Evolutionary conservation across 2,113 vertebrate species (phyloP).

Genomic region (Paraplagusia blochii): DNA sequence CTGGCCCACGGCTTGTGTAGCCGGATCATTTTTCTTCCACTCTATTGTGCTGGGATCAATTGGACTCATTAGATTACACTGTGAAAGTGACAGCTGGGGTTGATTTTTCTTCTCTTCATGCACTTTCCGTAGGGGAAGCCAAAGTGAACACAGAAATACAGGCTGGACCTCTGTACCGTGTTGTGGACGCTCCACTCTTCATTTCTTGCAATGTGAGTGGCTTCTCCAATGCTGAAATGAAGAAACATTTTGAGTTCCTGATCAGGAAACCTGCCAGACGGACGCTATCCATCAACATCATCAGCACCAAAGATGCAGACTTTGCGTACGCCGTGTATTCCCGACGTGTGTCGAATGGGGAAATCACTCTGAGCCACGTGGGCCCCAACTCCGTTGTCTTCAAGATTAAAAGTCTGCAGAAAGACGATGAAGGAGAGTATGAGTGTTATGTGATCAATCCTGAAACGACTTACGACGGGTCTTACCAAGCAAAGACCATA

Average conservation of each 20-base stretch:
- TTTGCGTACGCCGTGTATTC: slow-evolving; percentile 60
- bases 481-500: slow-evolving; percentile 72
- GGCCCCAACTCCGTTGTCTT: slow-evolving; percentile 65
- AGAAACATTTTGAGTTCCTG: slow-evolving; percentile 76
- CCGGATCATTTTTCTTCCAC: too few relatives aligned
- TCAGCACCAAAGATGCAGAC: slow-evolving; percentile 46
- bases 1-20: too few relatives aligned
- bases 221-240: slow-evolving; percentile 5
- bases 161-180: slow-evolving; percentile 80
- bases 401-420: slow-evolving; percentile 66
- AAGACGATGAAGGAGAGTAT: slow-evolving; percentile 77
- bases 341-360: slow-evolving; percentile 25
- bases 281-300: slow-evolving; percentile 48
- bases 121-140: slow-evolving; percentile 38
- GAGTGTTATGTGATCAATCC: slow-evolving; percentile 80
- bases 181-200: slow-evolving; percentile 68
- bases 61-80: background rate
- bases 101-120: background rate
- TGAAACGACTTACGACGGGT: slow-evolving; percentile 59
- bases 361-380: slow-evolving; percentile 65
- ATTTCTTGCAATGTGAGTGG: slow-evolving; percentile 83
- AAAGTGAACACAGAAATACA: slow-evolving; percentile 62
- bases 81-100: background rate
- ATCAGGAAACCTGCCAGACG: slow-evolving; percentile 37
- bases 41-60: background rate